phyloP scores from a whole-genome alignment of 2,888 invertebrate species.

The Muscina levida region DNA sequence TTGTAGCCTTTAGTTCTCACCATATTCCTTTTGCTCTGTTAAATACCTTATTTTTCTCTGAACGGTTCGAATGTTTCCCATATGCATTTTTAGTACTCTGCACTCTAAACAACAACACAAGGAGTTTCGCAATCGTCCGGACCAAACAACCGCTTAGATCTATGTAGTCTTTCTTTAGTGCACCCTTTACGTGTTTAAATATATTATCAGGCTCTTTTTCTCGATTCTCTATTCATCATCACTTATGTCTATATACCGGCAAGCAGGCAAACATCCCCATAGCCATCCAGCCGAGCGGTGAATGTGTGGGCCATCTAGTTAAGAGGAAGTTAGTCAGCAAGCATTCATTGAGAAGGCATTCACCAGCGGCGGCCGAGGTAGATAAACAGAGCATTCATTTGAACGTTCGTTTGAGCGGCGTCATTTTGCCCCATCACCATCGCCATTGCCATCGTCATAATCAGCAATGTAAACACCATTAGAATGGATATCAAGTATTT shows the following conservation, averaged over 20 bases:
- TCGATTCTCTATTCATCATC: conserved; percentile 35
- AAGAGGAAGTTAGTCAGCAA: background rate
- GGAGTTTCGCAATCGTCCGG: background rate
- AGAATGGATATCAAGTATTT: conserved; percentile 62
- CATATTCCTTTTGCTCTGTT: conserved; percentile 38
- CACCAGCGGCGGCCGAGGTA: conserved; percentile 19
- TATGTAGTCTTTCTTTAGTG: conserved; percentile 42
- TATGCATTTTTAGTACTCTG: conserved; percentile 51
- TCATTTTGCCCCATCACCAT: background rate
- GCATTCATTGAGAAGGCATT: background rate
- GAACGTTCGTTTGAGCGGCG: conserved; percentile 11
- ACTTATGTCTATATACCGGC: background rate
- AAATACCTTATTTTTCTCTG: conserved; percentile 37
- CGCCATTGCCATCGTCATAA: conserved; percentile 53
- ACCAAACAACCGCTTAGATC: conserved; percentile 6
- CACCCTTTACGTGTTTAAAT: conserved; percentile 59
- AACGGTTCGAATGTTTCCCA: conserved; percentile 11
- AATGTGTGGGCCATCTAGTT: conserved; percentile 45
- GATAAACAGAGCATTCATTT: conserved; percentile 31
- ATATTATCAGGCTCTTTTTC: conserved; percentile 39
- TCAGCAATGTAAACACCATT: conserved; percentile 67
- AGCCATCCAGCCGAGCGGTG: background rate
- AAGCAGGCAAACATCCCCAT: background rate
- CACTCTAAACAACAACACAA: conserved; percentile 6
- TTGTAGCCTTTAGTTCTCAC: conserved; percentile 4